These are phyloP conservation scores for Hippasteria phrygiana DNA, from an alignment of 53 echinoderm and acorn worm genomes.

Conservation along the genomic window DNA sequence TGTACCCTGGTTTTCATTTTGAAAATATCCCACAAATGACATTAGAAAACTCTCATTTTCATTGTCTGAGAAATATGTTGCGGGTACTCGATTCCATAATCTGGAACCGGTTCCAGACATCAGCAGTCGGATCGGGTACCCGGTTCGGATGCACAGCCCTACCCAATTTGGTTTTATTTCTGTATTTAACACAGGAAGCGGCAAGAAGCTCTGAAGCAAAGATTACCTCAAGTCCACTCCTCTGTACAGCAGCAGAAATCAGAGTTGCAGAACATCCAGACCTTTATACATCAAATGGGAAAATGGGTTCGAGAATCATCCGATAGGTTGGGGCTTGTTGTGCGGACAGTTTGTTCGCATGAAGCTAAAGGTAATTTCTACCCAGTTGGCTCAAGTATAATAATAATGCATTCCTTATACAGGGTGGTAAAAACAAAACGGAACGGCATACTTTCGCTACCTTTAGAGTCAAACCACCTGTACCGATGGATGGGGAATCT, in stretches of 20 bases:
- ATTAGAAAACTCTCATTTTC: too few species aligned
- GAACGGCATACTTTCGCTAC: too few species aligned
- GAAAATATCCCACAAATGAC: too few species aligned
- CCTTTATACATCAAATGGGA: conserved; percentile 65
- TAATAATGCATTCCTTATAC: neutral
- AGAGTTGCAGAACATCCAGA: conserved; percentile 73
- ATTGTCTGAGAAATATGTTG: too few species aligned
- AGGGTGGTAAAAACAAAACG: neutral
- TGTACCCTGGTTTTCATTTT: too few species aligned
- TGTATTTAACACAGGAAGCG: conserved; percentile 43
- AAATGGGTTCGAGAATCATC: conserved; percentile 53
- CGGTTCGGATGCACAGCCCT: too few species aligned
- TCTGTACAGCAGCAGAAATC: conserved; percentile 73
- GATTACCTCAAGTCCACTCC: conserved; percentile 59
- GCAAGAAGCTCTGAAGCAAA: conserved; percentile 43
- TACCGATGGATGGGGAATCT: too few species aligned
- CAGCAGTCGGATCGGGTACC: too few species aligned
- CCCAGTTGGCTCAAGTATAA: too few species aligned
- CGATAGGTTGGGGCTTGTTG: neutral
- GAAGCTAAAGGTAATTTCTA: conserved; percentile 53
- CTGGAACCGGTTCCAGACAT: too few species aligned
- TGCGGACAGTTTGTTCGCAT: conserved; percentile 51
- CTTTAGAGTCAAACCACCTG: too few species aligned
- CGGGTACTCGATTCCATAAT: too few species aligned
- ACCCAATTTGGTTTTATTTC: neutral